Conservation (phyloP, 2,113 vertebrate species). For the Laterallus jamaicensis region DNA sequence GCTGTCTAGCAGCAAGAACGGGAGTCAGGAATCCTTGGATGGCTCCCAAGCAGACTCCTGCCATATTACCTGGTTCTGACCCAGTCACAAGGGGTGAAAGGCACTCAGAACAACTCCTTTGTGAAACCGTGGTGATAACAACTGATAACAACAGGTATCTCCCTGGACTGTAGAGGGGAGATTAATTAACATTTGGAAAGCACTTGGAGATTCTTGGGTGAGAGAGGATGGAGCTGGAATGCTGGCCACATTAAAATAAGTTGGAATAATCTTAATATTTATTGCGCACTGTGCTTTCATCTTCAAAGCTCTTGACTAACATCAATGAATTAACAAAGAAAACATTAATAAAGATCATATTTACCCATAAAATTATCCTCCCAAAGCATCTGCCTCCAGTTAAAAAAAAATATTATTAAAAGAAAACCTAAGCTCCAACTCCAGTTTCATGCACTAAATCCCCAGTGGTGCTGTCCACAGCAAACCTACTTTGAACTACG, state of each 20-base stretch:
- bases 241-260: constrained; percentile 24
- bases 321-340: constrained; percentile 49
- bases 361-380: constrained; percentile 46
- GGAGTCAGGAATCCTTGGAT: neutral
- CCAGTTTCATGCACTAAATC: neutral
- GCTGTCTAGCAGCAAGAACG: neutral
- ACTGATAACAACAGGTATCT: neutral
- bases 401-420: neutral
- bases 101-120: neutral
- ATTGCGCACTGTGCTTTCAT: constrained; percentile 26
- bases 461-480: neutral
- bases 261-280: constrained; percentile 57
- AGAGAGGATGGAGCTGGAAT: constrained; percentile 24
- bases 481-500: neutral
- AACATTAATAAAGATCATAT: constrained; percentile 45
- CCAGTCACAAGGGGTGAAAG: neutral
- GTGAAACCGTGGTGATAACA: neutral
- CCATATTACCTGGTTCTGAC: neutral
- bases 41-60: neutral
- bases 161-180: neutral
- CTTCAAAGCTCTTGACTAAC: constrained; percentile 45
- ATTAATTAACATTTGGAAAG: constrained; percentile 44
- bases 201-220: constrained; percentile 30
- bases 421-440: neutral
- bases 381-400: constrained; percentile 25